Base-by-base conservation (phyloP, 2,888 invertebrate species). In the Sceliomorpha sp. region DNA sequence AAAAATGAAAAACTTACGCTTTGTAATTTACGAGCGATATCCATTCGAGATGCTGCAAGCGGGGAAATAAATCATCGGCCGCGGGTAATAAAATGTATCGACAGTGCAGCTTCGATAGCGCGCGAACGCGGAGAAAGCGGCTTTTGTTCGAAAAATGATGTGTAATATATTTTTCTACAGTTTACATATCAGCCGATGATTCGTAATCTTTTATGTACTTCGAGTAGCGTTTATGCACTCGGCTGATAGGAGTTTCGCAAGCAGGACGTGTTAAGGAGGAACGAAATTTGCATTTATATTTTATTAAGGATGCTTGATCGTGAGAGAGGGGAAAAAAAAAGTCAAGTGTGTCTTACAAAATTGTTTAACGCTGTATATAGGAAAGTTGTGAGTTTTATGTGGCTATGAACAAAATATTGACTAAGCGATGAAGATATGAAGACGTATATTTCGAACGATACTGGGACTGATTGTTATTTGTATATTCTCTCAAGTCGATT, bases 51-150 rank as follows among this genome's bases (percentile, higher is more conserved):
- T 40, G 60, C 56, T 45, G 50, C 55, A 29, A 60, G 50, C 50
- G 32, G 55, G 42, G 55, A 59, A 50, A 59, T 67, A 67, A 67
- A 67, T 67, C 67, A 67, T 55, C 48, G 17, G 9, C 42, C 7
- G 47, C 55, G 55, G 50, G 67, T 36, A 67, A 67, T 67, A 60
- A 67, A 67, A 60, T 67, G 60, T 67, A 67, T 55, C 60, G 48
- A 40, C 59, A 40, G 48, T 9, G 45, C n/a, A n/a, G n/a, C 44
- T 37, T 15, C 45, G 59, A 66, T 66, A 56, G 29, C 45, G 42
- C 45, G 26, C 37, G 50, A 44, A 56, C 67, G 45, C 55, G 50
- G 67, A 68, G 67, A 60, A 60, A 67, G 67, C 51, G 40, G 67
- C 67, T 67, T 67, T 60, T 67, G 67, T 67, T 60, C 55, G 51